Base-by-base conservation (phyloP, 2,888 invertebrate genomes). In the Orthonevra nobilis region DNA sequence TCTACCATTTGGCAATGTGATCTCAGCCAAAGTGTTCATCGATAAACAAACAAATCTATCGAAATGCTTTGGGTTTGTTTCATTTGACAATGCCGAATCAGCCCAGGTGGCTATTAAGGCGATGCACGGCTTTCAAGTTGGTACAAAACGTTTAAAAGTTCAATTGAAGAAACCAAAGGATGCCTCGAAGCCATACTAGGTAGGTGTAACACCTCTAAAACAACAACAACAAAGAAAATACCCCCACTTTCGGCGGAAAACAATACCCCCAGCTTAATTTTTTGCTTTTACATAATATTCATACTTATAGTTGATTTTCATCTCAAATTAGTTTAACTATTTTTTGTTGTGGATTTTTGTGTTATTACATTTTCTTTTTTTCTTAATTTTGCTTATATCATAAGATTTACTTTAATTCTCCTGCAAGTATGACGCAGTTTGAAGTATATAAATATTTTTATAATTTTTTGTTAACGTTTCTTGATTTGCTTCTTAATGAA, bases 11-110 rank as follows among this genome's bases (percentile, higher is more conserved):
- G 99, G 99, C 86, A 96, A 94, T 90, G 97, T 99, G 87, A 94
- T 99, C 88, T 99, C 99, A 84, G 97, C 99, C 85, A 99, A 99
- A 92, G 99, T 99, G 90, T 99, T 99, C 92, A 98, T 99, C 90
- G 99, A 99, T 92, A 99, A 98, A 91, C 97, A 97, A 90, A 99
- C 99, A 86, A 98, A 98, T 91, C 93, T 98, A 86, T 99, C 98
- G 88, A 99, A 99, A 92, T 99, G 99, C 91, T 99, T 99, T 91
- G 98, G 97, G 85, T 98, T 98, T 90, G 97, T 98, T 83, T 97
- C 97, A 73, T 98, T 96, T 90, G 97, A 98, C 90, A 98, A 97
- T 90, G 93, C 95, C 72, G 90, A 94, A 85, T 97, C 97, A 86
- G 98, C 98, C 83, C 96, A 97, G 90, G 94, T 95, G 87, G 98